These are phyloP conservation scores for Chionis minor DNA, from an alignment of 2,113 vertebrate genomes.

Conservation along the genomic window DNA sequence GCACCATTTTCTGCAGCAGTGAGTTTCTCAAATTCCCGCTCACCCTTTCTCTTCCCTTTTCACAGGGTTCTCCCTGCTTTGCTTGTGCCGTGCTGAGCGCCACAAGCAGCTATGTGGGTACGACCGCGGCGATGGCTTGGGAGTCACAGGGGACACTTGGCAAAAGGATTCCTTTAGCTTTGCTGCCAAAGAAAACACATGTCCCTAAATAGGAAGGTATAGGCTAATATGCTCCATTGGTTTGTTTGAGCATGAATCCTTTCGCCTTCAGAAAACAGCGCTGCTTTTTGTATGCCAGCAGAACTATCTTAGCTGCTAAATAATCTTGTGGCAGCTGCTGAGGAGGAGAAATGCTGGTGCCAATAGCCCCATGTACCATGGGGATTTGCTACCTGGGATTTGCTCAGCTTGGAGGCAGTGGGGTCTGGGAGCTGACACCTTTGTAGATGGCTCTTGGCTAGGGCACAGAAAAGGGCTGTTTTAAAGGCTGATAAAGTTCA, in stretches of 20 bases:
- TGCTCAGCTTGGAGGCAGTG: neutral
- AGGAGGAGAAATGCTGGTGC: neutral
- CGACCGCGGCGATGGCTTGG: fast-evolving
- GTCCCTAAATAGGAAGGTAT: neutral
- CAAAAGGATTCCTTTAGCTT: neutral
- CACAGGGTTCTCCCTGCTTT: neutral
- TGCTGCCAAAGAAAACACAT: neutral
- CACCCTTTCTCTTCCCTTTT: neutral
- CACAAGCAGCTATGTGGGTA: neutral
- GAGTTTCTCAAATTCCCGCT: neutral
- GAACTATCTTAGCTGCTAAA: neutral
- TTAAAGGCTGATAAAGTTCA: neutral
- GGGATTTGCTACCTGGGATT: neutral
- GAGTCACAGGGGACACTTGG: neutral
- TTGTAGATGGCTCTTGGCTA: neutral
- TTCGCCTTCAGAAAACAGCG: neutral
- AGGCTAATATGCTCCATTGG: neutral
- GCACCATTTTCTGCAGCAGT: neutral
- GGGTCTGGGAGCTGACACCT: neutral
- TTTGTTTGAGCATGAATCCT: neutral
- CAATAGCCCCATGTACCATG: neutral
- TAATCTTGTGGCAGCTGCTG: neutral
- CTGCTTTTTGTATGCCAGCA: neutral
- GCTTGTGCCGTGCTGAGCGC: fast-evolving
- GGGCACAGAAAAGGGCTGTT: neutral